Conservation (phyloP, 2,113 vertebrate species). For the Plotosus lineatus region DNA sequence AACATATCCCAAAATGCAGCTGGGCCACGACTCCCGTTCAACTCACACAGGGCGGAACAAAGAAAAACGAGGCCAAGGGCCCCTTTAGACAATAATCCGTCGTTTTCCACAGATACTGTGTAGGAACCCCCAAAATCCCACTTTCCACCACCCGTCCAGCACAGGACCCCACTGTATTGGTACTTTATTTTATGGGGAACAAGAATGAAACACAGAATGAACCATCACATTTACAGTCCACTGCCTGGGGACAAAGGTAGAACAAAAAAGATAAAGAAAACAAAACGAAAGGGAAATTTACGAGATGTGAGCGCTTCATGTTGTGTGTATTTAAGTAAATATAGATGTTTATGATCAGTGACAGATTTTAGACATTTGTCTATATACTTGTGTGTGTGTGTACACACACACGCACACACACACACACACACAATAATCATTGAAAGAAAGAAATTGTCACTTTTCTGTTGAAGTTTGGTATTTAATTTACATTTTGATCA, state of each 20-base stretch:
- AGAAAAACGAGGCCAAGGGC: slow-evolving; percentile 67
- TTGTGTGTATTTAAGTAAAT: neutral
- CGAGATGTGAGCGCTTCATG: neutral
- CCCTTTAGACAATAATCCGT: slow-evolving; percentile 64
- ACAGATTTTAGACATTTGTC: too few species aligned
- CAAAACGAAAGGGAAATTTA: neutral
- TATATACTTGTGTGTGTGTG: too few species aligned
- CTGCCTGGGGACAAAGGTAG: slow-evolving; percentile 38
- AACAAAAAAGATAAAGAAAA: slow-evolving; percentile 29
- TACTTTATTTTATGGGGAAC: slow-evolving; percentile 23
- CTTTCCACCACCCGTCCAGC: neutral
- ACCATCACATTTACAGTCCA: slow-evolving; percentile 51
- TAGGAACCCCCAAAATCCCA: neutral
- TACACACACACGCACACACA: too few species aligned
- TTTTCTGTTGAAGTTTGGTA: too few species aligned
- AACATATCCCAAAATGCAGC: slow-evolving; percentile 79
- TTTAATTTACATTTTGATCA: too few species aligned
- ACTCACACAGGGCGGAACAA: slow-evolving; percentile 67
- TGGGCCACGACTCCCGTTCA: slow-evolving; percentile 61
- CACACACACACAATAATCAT: too few species aligned
- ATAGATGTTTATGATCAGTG: too few species aligned
- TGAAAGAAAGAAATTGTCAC: too few species aligned
- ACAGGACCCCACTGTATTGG: neutral
- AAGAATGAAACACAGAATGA: slow-evolving; percentile 44
- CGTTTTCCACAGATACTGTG: slow-evolving; percentile 52